A percentile compares a stretch with the other conserved stretches of the same genome.
These are phyloP conservation scores for Pempheris klunzingeri DNA, from an alignment of 2,797 vertebrate genomes.

Conservation along the genomic window DNA sequence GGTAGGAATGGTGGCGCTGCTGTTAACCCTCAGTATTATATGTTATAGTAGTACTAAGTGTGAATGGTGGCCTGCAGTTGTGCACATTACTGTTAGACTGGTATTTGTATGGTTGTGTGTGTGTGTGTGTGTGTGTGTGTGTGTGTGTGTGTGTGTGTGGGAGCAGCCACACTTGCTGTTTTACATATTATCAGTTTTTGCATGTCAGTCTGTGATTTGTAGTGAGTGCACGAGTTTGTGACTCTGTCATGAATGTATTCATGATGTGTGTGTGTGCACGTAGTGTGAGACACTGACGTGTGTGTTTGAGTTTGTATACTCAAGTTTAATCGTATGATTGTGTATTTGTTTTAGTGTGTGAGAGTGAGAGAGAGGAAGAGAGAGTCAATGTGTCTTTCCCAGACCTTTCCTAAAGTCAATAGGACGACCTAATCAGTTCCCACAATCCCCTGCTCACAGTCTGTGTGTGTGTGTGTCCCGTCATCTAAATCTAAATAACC, in stretches of 20 bases:
- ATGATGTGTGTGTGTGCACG: background rate
- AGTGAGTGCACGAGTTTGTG: too few species aligned
- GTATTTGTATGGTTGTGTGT: background rate
- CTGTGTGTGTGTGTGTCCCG: conserved; percentile 20
- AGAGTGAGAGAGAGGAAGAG: background rate
- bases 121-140: background rate
- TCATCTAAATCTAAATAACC: conserved; percentile 51
- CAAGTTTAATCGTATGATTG: conserved; percentile 7
- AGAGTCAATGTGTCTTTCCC: too few species aligned
- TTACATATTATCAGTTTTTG: too few species aligned
- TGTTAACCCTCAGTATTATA: too few species aligned
- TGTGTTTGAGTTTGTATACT: background rate
- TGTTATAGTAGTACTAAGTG: too few species aligned
- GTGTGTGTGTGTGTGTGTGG: background rate
- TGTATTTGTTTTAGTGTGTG: conserved; percentile 33
- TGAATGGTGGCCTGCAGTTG: too few species aligned
- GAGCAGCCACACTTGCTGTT: too few species aligned
- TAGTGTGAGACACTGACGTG: background rate
- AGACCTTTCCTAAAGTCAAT: conserved; percentile 56
- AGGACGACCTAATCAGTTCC: conserved; percentile 50
- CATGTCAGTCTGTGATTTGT: too few species aligned
- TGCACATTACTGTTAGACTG: background rate
- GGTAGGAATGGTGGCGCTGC: too few species aligned
- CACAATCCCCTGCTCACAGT: conserved; percentile 40
- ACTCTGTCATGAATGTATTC: background rate